Evolutionary conservation across 2,888 invertebrate species (phyloP), one percentile per base, ranked within the genome.

Genomic region (Troides oblongomaculatus): DNA sequence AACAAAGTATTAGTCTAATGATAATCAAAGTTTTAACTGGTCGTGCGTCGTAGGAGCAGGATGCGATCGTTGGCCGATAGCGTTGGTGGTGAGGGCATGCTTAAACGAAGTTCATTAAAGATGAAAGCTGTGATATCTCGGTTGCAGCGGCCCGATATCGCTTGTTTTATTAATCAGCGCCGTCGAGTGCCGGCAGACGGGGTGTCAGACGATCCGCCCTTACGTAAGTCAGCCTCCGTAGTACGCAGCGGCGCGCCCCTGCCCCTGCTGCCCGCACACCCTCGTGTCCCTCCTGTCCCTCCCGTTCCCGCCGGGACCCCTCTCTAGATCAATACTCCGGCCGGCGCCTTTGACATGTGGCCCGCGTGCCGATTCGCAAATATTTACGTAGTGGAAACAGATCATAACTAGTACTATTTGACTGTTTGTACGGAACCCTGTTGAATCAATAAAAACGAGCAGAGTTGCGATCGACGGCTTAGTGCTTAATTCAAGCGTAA

Each of bases 331-430:
- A 92, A 92, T 92, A 92, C 90, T 87, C 87, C 88, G 87, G 87
- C 86, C 89, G 87, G 87, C 85, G 89, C 91, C 90, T 91, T 91
- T 91, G 92, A 91, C 92, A 91, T 90, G 90, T 90, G 90, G 89
- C 88, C 86, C 84, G 84, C 87, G 84, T 85, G 86, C 86, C 85
- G 81, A 86, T 85, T 87, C 79, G 88, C 90, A 88, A 92, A 92
- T 92, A 92, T 92, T 92, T 92, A 92, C 90, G 86, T 88, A 88
- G 87, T 85, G 88, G 87, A 85, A 88, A 87, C 90, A 86, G 90
- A 89, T 90, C 90, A 90, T 90, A 90, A 89, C 88, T 88, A 87
- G 60, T 88, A 86, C 65, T 81, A 86, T 87, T 88, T 84, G 83
- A 74, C 75, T 83, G 82, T 86, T 83, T 84, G 82, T 82, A 77